A percentile compares a stretch with the other conserved stretches of the same genome.
These are phyloP conservation scores for Onychostruthus taczanowskii DNA, from an alignment of 2,113 vertebrate genomes.

Conservation along the genomic window DNA sequence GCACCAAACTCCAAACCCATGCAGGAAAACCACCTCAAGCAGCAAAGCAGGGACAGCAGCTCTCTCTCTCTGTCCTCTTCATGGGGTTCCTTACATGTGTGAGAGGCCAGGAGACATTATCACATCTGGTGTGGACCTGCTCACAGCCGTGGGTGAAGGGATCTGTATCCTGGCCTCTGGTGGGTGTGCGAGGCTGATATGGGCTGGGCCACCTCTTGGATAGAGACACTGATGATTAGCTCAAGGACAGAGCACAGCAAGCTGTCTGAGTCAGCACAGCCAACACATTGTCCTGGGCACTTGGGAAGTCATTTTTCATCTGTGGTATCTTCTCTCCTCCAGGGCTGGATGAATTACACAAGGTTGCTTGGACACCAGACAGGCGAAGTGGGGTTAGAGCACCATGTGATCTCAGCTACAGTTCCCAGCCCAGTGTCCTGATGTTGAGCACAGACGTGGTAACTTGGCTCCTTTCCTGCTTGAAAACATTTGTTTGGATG, in stretches of 20 bases:
- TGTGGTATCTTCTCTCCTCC: not conserved
- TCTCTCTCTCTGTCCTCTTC: not conserved
- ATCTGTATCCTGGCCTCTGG: not conserved
- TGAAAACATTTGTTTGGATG: constrained; percentile 43
- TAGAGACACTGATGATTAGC: not conserved
- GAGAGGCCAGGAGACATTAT: not conserved
- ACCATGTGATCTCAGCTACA: not conserved
- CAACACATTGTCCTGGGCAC: constrained; percentile 12
- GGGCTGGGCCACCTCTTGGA: not conserved
- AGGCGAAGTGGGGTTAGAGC: not conserved
- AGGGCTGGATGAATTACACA: not conserved
- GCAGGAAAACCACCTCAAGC: not conserved
- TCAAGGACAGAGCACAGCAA: not conserved
- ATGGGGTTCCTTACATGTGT: accelerated
- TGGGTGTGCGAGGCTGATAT: not conserved
- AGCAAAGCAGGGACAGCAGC: not conserved
- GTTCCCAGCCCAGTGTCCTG: not conserved
- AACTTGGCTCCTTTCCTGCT: constrained; percentile 29
- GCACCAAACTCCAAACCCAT: not conserved
- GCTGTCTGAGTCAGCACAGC: not conserved
- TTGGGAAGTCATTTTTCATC: constrained; percentile 39
- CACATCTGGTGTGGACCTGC: not conserved
- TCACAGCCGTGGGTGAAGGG: not conserved
- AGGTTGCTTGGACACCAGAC: constrained; percentile 18
- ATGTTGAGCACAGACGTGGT: not conserved